Conservation (phyloP, 2,888 invertebrate genomes). For the Chloroclysta siterata region DNA sequence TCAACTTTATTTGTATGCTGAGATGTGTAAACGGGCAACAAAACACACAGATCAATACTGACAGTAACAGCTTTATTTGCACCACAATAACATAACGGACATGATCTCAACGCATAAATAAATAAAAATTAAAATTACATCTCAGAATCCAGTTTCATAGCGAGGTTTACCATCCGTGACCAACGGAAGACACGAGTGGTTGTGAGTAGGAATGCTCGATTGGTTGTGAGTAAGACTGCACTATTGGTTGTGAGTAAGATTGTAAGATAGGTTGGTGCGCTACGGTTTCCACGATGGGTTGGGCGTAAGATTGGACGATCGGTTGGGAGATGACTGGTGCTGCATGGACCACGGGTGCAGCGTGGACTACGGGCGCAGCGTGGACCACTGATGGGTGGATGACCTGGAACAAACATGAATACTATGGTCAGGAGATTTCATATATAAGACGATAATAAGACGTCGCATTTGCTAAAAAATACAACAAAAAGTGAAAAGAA, state of each 20-base stretch:
- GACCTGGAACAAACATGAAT: slow-evolving; percentile 46
- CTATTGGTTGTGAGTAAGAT: slow-evolving; percentile 53
- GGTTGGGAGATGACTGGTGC: slow-evolving; percentile 58
- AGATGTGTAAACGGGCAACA: background rate
- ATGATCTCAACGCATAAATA: slow-evolving; percentile 72
- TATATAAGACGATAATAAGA: background rate
- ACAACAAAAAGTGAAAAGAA: too few species aligned
- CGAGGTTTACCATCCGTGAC: slow-evolving; percentile 70
- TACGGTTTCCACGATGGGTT: slow-evolving; percentile 56
- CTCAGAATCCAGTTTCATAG: slow-evolving; percentile 45
- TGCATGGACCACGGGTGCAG: slow-evolving; percentile 42
- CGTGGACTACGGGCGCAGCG: slow-evolving; percentile 39
- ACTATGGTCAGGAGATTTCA: background rate
- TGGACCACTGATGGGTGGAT: slow-evolving; percentile 55
- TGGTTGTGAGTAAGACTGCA: slow-evolving; percentile 57
- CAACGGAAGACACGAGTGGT: slow-evolving; percentile 54
- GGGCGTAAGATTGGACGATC: slow-evolving; percentile 52
- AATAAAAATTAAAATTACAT: slow-evolving; percentile 37
- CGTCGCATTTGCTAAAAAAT: too few species aligned
- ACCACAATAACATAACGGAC: slow-evolving; percentile 66
- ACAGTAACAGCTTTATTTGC: slow-evolving; percentile 64
- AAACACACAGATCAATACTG: slow-evolving; percentile 54
- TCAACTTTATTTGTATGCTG: too few species aligned
- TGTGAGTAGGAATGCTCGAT: slow-evolving; percentile 60
- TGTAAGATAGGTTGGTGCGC: slow-evolving; percentile 54